Evolutionary conservation across 92 coral and sea anemone species (phyloP).

Genomic region (Meandrina meandrites): DNA sequence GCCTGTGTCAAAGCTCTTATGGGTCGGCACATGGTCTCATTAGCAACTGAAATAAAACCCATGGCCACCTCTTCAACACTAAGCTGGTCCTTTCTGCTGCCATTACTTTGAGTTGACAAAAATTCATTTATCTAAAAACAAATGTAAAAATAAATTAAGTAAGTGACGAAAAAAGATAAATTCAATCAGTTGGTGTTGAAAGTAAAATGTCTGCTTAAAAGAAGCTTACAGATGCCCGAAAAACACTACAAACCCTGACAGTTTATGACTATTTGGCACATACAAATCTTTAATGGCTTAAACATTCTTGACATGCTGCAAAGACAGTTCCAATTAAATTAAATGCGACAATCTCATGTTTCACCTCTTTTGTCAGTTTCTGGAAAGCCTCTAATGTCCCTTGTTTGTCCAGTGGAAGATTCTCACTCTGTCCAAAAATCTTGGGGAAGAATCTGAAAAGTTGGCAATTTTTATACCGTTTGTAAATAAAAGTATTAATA

Average conservation of each 20-base stretch:
- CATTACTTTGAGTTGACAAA: conserved; percentile 61
- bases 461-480: not conserved
- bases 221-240: not conserved
- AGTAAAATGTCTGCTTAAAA: no score
- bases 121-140: conserved; percentile 65
- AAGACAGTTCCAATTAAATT: no score
- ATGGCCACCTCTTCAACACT: conserved; percentile 87
- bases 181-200: not conserved
- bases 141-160: not conserved
- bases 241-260: not conserved
- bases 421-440: conserved; percentile 89
- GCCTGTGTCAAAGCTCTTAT: conserved; percentile 97
- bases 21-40: conserved; percentile 99
- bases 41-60: conserved; percentile 93
- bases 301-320: no score
- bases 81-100: conserved; percentile 44
- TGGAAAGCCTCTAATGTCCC: conserved; percentile 73
- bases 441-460: conserved; percentile 87
- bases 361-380: conserved; percentile 76
- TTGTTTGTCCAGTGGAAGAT: conserved; percentile 83
- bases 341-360: not conserved
- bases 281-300: no score
- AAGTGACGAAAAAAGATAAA: no score
- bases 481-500: no score
- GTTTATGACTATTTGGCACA: not conserved